Conservation (phyloP, 1,140 invertebrate species). For the Musca domestica region DNA sequence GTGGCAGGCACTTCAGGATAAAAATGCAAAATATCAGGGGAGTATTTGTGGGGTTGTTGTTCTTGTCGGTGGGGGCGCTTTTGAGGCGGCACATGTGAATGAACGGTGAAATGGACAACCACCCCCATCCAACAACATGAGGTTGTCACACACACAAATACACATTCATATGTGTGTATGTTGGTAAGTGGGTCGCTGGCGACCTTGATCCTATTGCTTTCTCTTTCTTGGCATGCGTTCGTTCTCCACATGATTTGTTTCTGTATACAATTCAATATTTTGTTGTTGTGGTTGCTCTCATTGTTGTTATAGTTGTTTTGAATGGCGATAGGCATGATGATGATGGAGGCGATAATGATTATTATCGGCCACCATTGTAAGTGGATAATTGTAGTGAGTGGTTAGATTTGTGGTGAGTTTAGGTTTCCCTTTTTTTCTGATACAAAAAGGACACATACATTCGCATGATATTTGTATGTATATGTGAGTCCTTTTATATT, state of each 20-base stretch:
- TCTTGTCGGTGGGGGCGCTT: background rate
- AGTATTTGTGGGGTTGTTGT: background rate
- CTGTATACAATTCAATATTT: background rate
- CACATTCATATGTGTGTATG: background rate
- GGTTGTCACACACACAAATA: no score
- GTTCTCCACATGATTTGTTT: background rate
- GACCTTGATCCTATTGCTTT: constrained; percentile 15
- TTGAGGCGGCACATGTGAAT: no score
- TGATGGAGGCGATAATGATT: background rate
- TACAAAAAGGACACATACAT: no score
- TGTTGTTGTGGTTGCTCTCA: background rate
- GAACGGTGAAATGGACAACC: no score
- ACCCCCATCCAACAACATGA: no score
- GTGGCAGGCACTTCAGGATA: no score
- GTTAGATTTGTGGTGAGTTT: no score
- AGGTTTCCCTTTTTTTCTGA: background rate
- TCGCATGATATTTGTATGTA: no score
- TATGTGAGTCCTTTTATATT: background rate
- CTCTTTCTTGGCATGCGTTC: background rate
- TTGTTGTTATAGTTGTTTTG: background rate
- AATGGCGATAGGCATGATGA: background rate
- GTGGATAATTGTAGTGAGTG: constrained; percentile 9
- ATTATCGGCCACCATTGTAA: constrained; percentile 9
- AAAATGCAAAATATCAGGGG: no score
- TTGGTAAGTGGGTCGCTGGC: background rate